These are phyloP conservation scores for Xenotilapia flavipinnis DNA, from an alignment of 2,113 vertebrate genomes.

Conservation along the genomic window DNA sequence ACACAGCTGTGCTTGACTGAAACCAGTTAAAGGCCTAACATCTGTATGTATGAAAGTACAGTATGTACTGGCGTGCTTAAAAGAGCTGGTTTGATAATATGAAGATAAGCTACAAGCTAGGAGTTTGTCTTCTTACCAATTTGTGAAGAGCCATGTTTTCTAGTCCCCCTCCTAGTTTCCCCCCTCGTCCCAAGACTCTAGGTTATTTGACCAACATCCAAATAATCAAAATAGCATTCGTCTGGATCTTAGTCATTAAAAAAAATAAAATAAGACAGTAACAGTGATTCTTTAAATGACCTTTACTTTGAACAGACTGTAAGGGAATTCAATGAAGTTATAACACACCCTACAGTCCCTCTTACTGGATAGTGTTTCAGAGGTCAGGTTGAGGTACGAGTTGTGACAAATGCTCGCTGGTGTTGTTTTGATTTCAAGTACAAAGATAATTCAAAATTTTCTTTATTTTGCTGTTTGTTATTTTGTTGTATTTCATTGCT, in stretches of 20 bases:
- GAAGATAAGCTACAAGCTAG: not conserved
- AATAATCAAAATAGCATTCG: rapidly evolving
- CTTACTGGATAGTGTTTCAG: rapidly evolving
- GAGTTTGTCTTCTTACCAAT: not conserved
- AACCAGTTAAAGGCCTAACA: not conserved
- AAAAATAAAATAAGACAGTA: not conserved
- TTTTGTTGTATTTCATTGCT: not conserved
- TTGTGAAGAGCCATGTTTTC: not conserved
- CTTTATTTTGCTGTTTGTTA: not conserved
- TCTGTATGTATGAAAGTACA: not conserved
- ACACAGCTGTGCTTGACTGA: not conserved
- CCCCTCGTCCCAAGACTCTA: rapidly evolving
- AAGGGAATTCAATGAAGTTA: not conserved
- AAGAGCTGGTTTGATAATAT: not conserved
- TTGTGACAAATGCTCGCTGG: rapidly evolving
- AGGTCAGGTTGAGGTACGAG: not conserved
- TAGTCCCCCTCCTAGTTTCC: rapidly evolving
- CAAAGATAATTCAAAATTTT: not conserved
- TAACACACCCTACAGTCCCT: rapidly evolving
- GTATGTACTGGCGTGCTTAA: rapidly evolving
- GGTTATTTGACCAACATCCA: rapidly evolving
- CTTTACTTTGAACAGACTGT: rapidly evolving
- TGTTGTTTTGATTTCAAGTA: not conserved
- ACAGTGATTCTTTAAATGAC: not conserved
- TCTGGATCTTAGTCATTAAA: rapidly evolving